phyloP scores from a whole-genome alignment of 1,140 invertebrate genomes.

The Drosophila bocqueti region DNA sequence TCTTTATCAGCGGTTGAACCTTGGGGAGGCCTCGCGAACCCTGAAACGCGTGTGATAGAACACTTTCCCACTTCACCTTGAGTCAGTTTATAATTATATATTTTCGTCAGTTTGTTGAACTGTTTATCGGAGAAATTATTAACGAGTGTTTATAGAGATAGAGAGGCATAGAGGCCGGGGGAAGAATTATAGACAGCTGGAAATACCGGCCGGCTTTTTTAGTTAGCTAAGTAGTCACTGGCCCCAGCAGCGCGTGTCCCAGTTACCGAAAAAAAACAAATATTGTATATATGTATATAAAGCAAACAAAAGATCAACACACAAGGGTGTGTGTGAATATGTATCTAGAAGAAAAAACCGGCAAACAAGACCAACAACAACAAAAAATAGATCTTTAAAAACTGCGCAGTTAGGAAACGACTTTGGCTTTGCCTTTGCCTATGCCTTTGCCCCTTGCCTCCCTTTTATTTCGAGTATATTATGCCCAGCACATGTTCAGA shows the following conservation, averaged over 20 bases:
- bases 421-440: slow-evolving; percentile 26
- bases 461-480: slow-evolving; percentile 13
- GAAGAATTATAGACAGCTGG: slow-evolving; percentile 18
- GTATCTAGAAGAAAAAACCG: slow-evolving; percentile 23
- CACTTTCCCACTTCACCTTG: slow-evolving; percentile 59
- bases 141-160: background rate
- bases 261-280: slow-evolving; percentile 18
- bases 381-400: slow-evolving; percentile 44
- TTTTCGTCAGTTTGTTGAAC: slow-evolving; percentile 62
- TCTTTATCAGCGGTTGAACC: slow-evolving; percentile 57
- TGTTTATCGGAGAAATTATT: slow-evolving; percentile 17
- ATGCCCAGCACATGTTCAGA: slow-evolving; percentile 36
- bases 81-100: slow-evolving; percentile 38
- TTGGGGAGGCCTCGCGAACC: slow-evolving; percentile 38
- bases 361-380: slow-evolving; percentile 31
- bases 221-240: slow-evolving; percentile 41
- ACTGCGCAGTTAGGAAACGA: slow-evolving; percentile 53
- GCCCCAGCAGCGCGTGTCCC: slow-evolving; percentile 44
- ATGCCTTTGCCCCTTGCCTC: slow-evolving; percentile 10
- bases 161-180: background rate
- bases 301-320: slow-evolving; percentile 35
- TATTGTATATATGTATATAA: background rate
- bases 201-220: slow-evolving; percentile 60
- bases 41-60: slow-evolving; percentile 18
- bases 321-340: slow-evolving; percentile 15